Percentiles rank a stretch among this genome's conserved stretches.
These are phyloP conservation scores for Carlito syrichta DNA, from an alignment of 2,113 vertebrate species.

Conservation along the genomic window DNA sequence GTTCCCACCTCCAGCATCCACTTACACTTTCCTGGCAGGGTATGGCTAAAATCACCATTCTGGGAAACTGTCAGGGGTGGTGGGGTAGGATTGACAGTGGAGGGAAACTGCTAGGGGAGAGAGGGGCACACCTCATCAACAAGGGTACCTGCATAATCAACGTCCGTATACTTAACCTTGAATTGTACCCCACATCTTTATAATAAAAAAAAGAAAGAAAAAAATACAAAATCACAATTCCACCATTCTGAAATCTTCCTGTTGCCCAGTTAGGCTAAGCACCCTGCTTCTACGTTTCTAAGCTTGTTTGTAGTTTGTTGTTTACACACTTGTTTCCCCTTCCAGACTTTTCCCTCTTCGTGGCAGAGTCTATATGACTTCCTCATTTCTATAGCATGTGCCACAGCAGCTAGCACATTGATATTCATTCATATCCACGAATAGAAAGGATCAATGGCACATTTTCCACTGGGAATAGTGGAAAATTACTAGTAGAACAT, in stretches of 20 bases:
- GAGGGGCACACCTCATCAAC: too few species aligned
- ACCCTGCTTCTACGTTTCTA: not conserved
- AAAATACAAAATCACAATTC: too few species aligned
- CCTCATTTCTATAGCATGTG: too few species aligned
- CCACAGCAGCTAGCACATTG: not conserved
- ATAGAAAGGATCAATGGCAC: not conserved
- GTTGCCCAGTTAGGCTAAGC: not conserved
- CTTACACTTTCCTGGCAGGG: rapidly evolving
- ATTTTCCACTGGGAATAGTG: not conserved
- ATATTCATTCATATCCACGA: not conserved
- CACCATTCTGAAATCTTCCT: not conserved
- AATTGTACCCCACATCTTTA: too few species aligned
- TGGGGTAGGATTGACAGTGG: too few species aligned
- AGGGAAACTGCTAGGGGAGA: too few species aligned
- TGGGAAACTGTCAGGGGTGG: too few species aligned
- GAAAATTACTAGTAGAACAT: too few species aligned
- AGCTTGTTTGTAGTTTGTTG: not conserved
- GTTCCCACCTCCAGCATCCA: not conserved
- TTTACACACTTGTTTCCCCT: not conserved
- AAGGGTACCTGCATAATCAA: too few species aligned
- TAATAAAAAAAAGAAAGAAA: too few species aligned
- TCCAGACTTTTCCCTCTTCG: not conserved
- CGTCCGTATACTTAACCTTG: too few species aligned
- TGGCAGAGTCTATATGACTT: not conserved
- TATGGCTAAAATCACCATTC: not conserved